phyloP scores from a whole-genome alignment of 2,113 vertebrate genomes.

The Progne subis region DNA sequence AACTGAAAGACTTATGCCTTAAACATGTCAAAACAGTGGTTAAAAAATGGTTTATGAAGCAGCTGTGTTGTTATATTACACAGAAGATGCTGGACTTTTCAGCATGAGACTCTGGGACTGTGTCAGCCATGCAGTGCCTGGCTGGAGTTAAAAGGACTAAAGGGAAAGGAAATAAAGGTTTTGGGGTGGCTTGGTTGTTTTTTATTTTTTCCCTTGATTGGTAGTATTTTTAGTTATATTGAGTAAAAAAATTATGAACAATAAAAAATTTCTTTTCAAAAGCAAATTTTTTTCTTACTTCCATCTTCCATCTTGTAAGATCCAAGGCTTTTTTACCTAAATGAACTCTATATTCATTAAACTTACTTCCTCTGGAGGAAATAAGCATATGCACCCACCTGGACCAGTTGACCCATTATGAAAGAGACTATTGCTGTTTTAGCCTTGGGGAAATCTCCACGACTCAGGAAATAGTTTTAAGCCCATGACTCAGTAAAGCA shows the following conservation, averaged over 20 bases:
- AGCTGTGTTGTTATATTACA: not conserved
- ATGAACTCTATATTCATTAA: slow-evolving; percentile 50
- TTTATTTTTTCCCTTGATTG: not conserved
- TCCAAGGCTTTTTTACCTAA: slow-evolving; percentile 39
- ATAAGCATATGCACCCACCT: slow-evolving; percentile 52
- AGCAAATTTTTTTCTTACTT: not conserved
- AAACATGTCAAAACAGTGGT: not conserved
- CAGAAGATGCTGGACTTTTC: not conserved
- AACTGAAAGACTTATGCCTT: not conserved
- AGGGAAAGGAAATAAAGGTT: not conserved
- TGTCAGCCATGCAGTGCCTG: not conserved
- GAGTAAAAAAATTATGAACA: not conserved
- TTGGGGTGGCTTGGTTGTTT: too few relatives aligned
- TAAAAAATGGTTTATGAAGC: not conserved
- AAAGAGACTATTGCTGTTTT: slow-evolving; percentile 51
- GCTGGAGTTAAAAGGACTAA: not conserved
- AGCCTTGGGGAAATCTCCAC: slow-evolving; percentile 59
- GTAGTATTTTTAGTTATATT: not conserved
- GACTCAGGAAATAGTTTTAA: slow-evolving; percentile 69
- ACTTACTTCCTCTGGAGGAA: slow-evolving; percentile 72
- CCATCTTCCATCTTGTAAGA: not conserved
- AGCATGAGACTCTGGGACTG: not conserved
- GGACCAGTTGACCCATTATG: slow-evolving; percentile 42
- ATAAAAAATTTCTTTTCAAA: not conserved
- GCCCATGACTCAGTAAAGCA: slow-evolving; percentile 51